A percentile compares a stretch with the other conserved stretches of the same genome.
These are phyloP conservation scores for Heteractis magnifica DNA, from an alignment of 92 coral and sea anemone genomes.

Conservation along the genomic window DNA sequence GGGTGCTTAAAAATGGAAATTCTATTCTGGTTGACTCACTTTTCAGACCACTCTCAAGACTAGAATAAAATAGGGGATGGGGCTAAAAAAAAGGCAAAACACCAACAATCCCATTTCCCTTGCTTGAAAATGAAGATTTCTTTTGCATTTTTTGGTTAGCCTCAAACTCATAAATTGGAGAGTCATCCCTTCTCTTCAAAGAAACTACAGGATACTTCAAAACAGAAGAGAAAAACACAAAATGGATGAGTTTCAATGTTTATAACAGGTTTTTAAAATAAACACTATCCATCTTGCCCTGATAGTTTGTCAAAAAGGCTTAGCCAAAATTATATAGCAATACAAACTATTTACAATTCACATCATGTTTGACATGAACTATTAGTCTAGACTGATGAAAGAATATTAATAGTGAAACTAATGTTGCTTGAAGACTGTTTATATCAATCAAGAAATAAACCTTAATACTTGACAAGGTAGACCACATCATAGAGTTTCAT, in stretches of 20 bases:
- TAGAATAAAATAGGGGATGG: too few species aligned
- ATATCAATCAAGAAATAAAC: not conserved
- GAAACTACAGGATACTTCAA: not conserved
- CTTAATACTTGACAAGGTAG: too few species aligned
- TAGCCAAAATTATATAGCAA: not conserved
- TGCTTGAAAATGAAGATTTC: not conserved
- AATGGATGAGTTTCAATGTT: not conserved
- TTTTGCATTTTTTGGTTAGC: not conserved
- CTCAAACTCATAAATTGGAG: not conserved
- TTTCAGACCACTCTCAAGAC: too few species aligned
- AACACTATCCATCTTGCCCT: not conserved
- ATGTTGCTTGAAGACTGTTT: not conserved
- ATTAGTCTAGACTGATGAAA: not conserved
- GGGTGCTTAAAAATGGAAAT: too few species aligned
- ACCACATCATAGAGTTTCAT: not conserved
- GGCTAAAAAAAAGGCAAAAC: too few species aligned
- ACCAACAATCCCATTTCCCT: not conserved
- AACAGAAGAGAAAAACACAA: not conserved
- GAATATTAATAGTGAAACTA: not conserved
- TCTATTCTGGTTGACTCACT: too few species aligned
- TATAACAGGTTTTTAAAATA: not conserved
- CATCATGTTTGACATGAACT: not conserved
- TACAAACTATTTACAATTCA: slow-evolving; percentile 2
- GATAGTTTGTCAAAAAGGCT: not conserved
- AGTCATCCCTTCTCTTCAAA: not conserved